Conservation (phyloP, 1,140 invertebrate species). For the Hycleus cichorii region DNA sequence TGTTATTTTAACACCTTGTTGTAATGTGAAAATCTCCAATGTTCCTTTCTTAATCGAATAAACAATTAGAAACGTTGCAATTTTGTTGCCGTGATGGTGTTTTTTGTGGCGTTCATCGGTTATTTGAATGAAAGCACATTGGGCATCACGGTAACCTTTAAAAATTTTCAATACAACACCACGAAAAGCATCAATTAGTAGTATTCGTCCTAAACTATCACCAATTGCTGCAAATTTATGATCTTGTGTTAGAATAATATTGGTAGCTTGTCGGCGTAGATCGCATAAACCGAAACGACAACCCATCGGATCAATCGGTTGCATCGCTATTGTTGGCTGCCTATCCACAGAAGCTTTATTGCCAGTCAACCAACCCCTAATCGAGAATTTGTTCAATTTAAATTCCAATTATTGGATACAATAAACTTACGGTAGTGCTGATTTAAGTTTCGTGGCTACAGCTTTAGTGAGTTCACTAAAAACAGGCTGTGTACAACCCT, state of each 20-base stretch:
- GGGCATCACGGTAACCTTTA: slow-evolving; percentile 91
- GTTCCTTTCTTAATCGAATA: slow-evolving; percentile 78
- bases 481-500: slow-evolving; percentile 66
- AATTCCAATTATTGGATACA: neutral
- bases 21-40: slow-evolving; percentile 80
- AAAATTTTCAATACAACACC: slow-evolving; percentile 79
- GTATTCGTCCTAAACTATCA: slow-evolving; percentile 80
- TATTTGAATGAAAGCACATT: slow-evolving; percentile 84
- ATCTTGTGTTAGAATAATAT: slow-evolving; percentile 70
- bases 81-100: slow-evolving; percentile 37
- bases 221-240: slow-evolving; percentile 70
- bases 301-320: slow-evolving; percentile 57
- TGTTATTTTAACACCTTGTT: slow-evolving; percentile 79
- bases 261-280: slow-evolving; percentile 61
- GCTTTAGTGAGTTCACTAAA: slow-evolving; percentile 82
- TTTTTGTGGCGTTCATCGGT: slow-evolving; percentile 49
- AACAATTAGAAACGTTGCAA: slow-evolving; percentile 73
- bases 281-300: slow-evolving; percentile 81
- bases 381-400: neutral
- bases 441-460: slow-evolving; percentile 81
- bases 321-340: slow-evolving; percentile 34
- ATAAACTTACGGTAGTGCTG: slow-evolving; percentile 67
- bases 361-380: slow-evolving; percentile 53
- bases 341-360: slow-evolving; percentile 43
- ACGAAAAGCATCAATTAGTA: slow-evolving; percentile 71